Evolutionary conservation across 1,140 invertebrate species (phyloP), one percentile per base, ranked within the genome.

Genomic region (Nilaparvata lugens): DNA sequence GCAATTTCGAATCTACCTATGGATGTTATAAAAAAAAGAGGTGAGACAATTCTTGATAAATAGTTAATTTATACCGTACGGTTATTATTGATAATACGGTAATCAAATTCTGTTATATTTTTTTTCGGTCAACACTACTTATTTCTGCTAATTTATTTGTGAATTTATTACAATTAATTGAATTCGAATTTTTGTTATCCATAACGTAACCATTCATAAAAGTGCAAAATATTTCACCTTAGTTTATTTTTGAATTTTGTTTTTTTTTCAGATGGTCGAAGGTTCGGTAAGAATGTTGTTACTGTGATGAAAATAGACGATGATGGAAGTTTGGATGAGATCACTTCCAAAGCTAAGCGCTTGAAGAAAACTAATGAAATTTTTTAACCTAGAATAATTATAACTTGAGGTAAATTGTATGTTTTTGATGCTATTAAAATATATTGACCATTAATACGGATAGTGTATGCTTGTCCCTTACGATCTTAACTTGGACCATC

Each of bases 1-100:
- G 75, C 83, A 0, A 72, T 87, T 54, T 70, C 78, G 55, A 65
- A 69, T 28, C 72, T 73, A 58, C 78, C 77, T 55, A 70, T 75
- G 52, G 66, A 75, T 64, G 66, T 81, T 9, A 72, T 78, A 66
- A 66, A 79, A 25, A 77, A 73, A 73, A 75, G 78, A 63, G 74
- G 79, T 79, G 69, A 70, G 65, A 68, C 5, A 21, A 11, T 4
- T 24, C 1, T 24, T 21, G n/a, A n/a, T 42, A 42, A n/a, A 11
- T 11, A n/a, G 11, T 42, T 11, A 42, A 42, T 42, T 11, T n/a
- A n/a, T n/a, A n/a, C n/a, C n/a, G n/a, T n/a, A n/a, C n/a, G n/a
- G n/a, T n/a, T n/a, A n/a, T n/a, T n/a, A n/a, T n/a, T n/a, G n/a
- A n/a, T n/a, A 52, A 52, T 18, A 53, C 5, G 28, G 24, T 6